A percentile compares a stretch with the other conserved stretches of the same genome.
Evolutionary conservation across 64 coral and sea anemone species (phyloP).

Genomic region (Actinia tenebrosa): DNA sequence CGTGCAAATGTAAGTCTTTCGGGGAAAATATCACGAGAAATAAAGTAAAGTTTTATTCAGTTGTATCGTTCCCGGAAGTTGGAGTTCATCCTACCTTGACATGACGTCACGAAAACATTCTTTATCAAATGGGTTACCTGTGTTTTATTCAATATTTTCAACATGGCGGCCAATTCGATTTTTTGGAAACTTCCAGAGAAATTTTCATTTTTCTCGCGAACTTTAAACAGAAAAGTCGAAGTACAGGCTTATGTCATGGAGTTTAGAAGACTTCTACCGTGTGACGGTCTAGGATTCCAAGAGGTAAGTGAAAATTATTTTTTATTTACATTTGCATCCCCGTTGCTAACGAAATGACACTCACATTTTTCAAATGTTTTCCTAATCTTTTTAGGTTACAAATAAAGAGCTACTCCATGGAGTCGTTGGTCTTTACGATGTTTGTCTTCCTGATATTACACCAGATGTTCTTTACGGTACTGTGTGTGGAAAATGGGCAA

Average conservation of each 20-base stretch:
- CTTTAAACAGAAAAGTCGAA: slow-evolving; percentile 58
- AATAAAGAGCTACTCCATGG: slow-evolving; percentile 84
- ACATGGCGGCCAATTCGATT: slow-evolving; percentile 99
- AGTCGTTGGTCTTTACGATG: slow-evolving; percentile 76
- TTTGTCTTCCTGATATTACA: slow-evolving; percentile 78
- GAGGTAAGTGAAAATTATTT: slow-evolving; percentile 30
- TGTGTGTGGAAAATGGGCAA: slow-evolving; percentile 87
- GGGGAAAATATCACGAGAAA: neutral
- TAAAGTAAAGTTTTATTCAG: neutral
- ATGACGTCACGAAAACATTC: neutral
- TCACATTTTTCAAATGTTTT: slow-evolving; percentile 10
- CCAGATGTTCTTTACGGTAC: slow-evolving; percentile 84
- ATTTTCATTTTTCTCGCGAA: slow-evolving; percentile 74
- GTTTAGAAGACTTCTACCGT: slow-evolving; percentile 70
- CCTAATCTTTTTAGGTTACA: slow-evolving; percentile 49
- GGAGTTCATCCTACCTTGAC: slow-evolving; percentile 20
- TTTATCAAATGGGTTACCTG: slow-evolving; percentile 7
- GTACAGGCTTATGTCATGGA: slow-evolving; percentile 72
- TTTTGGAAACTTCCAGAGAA: slow-evolving; percentile 65
- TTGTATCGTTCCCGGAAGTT: neutral
- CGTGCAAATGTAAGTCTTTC: neutral
- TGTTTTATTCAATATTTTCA: slow-evolving; percentile 8
- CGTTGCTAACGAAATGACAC: slow-evolving; percentile 16
- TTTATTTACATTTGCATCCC: slow-evolving; percentile 10
- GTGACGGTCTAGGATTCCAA: slow-evolving; percentile 48